phyloP scores from a whole-genome alignment of 2,888 invertebrate species.

The Dromius quadrimaculatus region DNA sequence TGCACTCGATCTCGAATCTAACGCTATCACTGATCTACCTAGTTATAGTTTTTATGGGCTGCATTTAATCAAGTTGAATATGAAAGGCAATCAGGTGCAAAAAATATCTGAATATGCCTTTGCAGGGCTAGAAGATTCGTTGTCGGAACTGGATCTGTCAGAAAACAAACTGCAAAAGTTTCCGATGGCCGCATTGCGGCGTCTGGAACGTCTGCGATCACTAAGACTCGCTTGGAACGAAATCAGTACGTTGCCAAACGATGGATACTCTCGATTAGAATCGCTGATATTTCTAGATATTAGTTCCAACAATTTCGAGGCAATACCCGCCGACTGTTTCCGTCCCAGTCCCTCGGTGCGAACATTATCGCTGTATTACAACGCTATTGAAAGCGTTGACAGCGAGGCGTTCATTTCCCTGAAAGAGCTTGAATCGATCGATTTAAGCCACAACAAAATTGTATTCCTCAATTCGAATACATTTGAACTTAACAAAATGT shows the following conservation, averaged over 20 bases:
- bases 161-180: constrained; percentile 89
- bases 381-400: constrained; percentile 82
- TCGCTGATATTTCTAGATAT: constrained; percentile 84
- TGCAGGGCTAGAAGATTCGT: constrained; percentile 81
- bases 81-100: constrained; percentile 86
- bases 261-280: constrained; percentile 78
- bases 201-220: constrained; percentile 79
- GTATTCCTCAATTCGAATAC: constrained; percentile 79
- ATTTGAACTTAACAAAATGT: constrained; percentile 80
- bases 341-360: constrained; percentile 83
- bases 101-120: constrained; percentile 85
- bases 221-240: constrained; percentile 85
- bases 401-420: constrained; percentile 83
- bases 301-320: constrained; percentile 86
- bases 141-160: constrained; percentile 87
- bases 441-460: constrained; percentile 90
- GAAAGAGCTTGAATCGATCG: constrained; percentile 82
- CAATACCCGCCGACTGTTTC: constrained; percentile 82
- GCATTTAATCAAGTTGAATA: constrained; percentile 81
- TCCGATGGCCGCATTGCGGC: constrained; percentile 82
- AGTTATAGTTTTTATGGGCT: constrained; percentile 91
- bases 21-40: constrained; percentile 84
- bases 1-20: constrained; percentile 85
- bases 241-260: constrained; percentile 78
- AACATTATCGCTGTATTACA: constrained; percentile 86